Conservation (phyloP, 2,888 invertebrate genomes). For the Meiosimyza decipiens region DNA sequence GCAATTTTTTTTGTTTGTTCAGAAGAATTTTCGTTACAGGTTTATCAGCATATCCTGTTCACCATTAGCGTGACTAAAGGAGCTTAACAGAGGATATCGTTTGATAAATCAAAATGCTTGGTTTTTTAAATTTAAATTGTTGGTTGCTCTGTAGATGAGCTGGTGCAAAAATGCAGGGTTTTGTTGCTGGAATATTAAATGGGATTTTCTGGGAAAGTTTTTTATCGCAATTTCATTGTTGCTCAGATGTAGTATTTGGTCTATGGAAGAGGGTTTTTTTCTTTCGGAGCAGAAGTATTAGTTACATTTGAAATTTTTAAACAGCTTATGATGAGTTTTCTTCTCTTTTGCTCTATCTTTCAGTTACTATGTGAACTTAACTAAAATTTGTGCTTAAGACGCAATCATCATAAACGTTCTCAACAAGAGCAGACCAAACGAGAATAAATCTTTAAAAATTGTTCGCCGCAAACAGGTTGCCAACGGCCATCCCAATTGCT, state of each 20-base stretch:
- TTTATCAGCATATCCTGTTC: too few species aligned
- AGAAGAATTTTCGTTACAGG: constrained; percentile 2
- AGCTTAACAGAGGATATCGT: constrained; percentile 24
- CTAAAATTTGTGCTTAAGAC: too few species aligned
- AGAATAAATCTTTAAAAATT: constrained; percentile 44
- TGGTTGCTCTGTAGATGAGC: constrained; percentile 33
- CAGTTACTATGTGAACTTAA: too few species aligned
- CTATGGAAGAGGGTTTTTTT: constrained; percentile 49
- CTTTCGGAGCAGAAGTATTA: constrained; percentile 39
- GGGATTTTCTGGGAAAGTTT: constrained; percentile 52
- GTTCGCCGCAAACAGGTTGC: constrained; percentile 51
- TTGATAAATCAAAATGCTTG: constrained; percentile 63
- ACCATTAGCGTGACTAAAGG: not conserved
- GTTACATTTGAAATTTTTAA: constrained; percentile 35
- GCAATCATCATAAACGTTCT: too few species aligned
- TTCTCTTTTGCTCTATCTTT: too few species aligned
- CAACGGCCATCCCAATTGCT: constrained; percentile 44
- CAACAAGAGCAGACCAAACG: not conserved
- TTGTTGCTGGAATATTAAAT: constrained; percentile 36
- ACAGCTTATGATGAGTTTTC: constrained; percentile 10
- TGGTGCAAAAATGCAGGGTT: constrained; percentile 53
- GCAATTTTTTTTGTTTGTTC: constrained; percentile 33
- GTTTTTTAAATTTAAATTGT: constrained; percentile 42
- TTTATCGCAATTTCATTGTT: constrained; percentile 44
- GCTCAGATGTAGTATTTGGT: constrained; percentile 62